Base-by-base conservation (phyloP, 2,888 invertebrate genomes). In the Lamellibrachia satsuma region DNA sequence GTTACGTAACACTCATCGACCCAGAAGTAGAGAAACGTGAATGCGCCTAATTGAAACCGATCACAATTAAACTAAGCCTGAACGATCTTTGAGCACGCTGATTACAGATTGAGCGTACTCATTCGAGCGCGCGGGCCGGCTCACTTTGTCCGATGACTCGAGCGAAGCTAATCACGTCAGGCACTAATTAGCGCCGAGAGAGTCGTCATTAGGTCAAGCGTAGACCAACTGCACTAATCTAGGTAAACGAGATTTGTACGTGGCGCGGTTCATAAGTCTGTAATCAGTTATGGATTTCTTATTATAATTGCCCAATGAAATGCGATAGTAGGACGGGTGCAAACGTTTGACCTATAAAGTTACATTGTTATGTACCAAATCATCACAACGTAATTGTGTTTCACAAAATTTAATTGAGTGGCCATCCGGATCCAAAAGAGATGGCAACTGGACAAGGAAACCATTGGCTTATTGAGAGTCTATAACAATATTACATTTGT, bases 171-270 rank as follows among this genome's bases (percentile, higher is more conserved):
- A 75, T 75, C n/a, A 75, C 75, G 75, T n/a, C 22, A 75, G 75
- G 75, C 75, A 75, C 75, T 75, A 75, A 75, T 75, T 75, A 75
- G 75, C 75, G 75, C 75, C 75, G 22, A 75, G 75, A 75, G 75
- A 75, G 22, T 75, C 75, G 75, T 75, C 75, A 75, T 75, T 75
- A 75, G 75, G 75, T 75, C 75, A 75, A 75, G 22, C 75, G 75
- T n/a, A 75, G 22, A 22, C 75, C 75, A 75, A 75, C 15, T 75
- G 75, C n/a, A n/a, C 75, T 22, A 75, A 75, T 75, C 75, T 22
- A n/a, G 75, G 57, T 15, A 75, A 75, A n/a, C 75, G 75, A 11
- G 75, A 4, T 75, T 22, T 75, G 75, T 75, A 75, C 75, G 22
- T n/a, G 22, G 75, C 75, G 75, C 75, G 22, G 22, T 75, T 75